Percentiles rank a stretch among this genome's conserved stretches.
phyloP scores from a whole-genome alignment of 1,140 invertebrate species.

The Bombus waltoni region DNA sequence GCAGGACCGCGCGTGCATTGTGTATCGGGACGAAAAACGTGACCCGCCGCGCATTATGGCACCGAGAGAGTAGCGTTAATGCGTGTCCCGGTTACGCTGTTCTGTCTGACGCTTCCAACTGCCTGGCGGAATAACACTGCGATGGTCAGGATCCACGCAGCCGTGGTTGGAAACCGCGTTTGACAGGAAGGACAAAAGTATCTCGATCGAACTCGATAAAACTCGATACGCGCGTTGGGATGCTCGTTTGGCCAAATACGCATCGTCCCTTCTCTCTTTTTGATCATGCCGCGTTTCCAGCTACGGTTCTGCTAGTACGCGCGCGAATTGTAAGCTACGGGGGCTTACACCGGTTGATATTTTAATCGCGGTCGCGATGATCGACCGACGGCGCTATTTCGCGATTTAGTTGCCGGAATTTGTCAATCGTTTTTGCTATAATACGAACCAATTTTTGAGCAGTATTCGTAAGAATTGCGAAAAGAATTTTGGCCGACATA shows the following conservation, averaged over 20 bases:
- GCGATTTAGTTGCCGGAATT: not conserved
- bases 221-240: not conserved
- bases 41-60: constrained; percentile 60
- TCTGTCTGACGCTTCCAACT: constrained; percentile 68
- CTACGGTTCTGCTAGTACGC: constrained; percentile 7
- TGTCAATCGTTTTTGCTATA: not conserved
- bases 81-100: constrained; percentile 73
- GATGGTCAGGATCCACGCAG: not conserved
- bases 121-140: constrained; percentile 41
- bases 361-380: constrained; percentile 34
- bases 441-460: not conserved
- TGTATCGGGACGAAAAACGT: constrained; percentile 38
- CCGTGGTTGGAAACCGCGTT: not conserved
- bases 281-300: not conserved
- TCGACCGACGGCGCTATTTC: constrained; percentile 1
- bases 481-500: no score
- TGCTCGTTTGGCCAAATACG: not conserved
- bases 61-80: constrained; percentile 73
- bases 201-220: constrained; percentile 43
- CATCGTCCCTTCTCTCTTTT: not conserved
- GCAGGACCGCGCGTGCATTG: constrained; percentile 51
- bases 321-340: constrained; percentile 23
- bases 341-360: constrained; percentile 27
- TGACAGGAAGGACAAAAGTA: not conserved
- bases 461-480: not conserved